Evolutionary conservation across 2,113 vertebrate species (phyloP).

Genomic region (Astatoreochromis straeleni): DNA sequence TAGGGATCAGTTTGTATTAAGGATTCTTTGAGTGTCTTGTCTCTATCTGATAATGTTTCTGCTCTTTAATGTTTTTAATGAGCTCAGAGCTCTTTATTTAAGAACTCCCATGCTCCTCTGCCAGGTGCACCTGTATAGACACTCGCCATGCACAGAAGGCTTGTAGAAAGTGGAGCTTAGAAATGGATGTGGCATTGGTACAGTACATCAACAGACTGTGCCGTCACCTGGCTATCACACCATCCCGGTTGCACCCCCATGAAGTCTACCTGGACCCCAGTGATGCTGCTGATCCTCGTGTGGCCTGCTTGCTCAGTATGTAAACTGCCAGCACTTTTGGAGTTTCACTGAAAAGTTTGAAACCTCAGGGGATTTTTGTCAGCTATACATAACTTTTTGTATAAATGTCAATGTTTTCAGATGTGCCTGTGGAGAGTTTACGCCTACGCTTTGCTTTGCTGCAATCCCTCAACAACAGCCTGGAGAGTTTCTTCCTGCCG

Average conservation of each 20-base stretch:
- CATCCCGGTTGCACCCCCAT: slow-evolving; percentile 89
- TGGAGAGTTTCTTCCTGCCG: slow-evolving; percentile 94
- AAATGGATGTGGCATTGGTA: slow-evolving; percentile 92
- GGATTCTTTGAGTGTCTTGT: not conserved
- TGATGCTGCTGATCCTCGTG: slow-evolving; percentile 83
- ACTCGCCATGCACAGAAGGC: slow-evolving; percentile 90
- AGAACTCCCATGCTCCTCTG: not conserved
- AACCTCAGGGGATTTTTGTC: fast-evolving
- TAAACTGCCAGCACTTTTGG: not conserved
- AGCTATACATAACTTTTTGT: not conserved
- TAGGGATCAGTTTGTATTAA: not conserved
- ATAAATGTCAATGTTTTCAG: slow-evolving; percentile 52
- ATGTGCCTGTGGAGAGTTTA: slow-evolving; percentile 86
- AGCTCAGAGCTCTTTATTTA: not conserved
- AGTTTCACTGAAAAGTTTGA: not conserved
- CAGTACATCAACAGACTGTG: slow-evolving; percentile 92
- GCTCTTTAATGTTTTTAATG: not conserved
- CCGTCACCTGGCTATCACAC: slow-evolving; percentile 93
- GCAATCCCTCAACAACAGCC: slow-evolving; percentile 90
- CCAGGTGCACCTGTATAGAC: slow-evolving; percentile 91
- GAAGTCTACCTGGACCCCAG: slow-evolving; percentile 90
- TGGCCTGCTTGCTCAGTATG: slow-evolving; percentile 85
- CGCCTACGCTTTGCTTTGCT: slow-evolving; percentile 91
- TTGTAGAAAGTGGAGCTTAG: slow-evolving; percentile 88
- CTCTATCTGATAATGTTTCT: not conserved